Evolutionary conservation across 2,888 invertebrate genomes (phyloP), one percentile per base, ranked within the genome.

Genomic region (Calliopum simillimum): DNA sequence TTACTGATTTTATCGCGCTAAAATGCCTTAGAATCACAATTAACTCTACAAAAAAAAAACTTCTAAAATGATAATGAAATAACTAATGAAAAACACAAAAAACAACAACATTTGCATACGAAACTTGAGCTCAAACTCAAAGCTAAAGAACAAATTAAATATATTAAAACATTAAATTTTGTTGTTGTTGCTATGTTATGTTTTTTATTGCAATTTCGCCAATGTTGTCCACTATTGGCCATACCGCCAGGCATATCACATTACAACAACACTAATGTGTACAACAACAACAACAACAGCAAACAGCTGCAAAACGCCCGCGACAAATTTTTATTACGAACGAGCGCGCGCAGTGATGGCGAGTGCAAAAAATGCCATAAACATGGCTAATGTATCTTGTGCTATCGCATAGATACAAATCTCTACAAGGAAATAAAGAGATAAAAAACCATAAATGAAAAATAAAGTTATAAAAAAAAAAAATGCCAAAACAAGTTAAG

Each of bases 281-380:
- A 63, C 66, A 70, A 46, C 62, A 66, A 65, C 81, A 81, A 77
- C 75, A 77, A 79, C 78, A 80, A 77, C 80, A 78, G 78, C 69
- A 77, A 77, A 74, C 72, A 74, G 68, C 80, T 63, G 75, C 72
- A 59, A 51, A 55, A 55, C 66, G 56, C 56, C 46, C 55, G 64
- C 56, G 43, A 68, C 44, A 43, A 61, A 53, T 62, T 68, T 68
- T 44, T 68, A 53, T 62, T 53, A 12, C 58, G 11, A 33, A 4
- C 14, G 33, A 33, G 33, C 33, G 33, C n/a, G n/a, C n/a, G n/a
- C n/a, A 33, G 25, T 33, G 47, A 43, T 58, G 6, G 46, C 47
- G 58, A 51, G 59, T 62, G 51, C 23, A 68, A 44, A 46, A 67
- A 65, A 61, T 4, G 19, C 63, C 14, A 47, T 56, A n/a, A 66